Base-by-base conservation (phyloP, 2,113 vertebrate genomes). In the Gasterosteus nipponicus region DNA sequence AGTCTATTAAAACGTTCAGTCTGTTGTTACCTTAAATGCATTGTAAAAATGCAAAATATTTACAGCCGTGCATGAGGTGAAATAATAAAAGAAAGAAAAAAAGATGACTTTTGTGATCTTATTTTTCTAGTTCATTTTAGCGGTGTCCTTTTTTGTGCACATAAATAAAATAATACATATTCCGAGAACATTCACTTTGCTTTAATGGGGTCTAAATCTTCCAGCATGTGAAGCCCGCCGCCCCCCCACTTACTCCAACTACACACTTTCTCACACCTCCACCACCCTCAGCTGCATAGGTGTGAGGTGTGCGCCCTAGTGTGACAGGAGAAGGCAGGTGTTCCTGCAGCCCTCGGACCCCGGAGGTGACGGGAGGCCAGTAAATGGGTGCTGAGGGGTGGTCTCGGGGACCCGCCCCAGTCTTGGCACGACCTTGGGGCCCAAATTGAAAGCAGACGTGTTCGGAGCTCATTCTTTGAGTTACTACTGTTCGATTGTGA, bases 401-500 rank as follows among this genome's bases (percentile, higher is more conserved):
- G 96, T 96, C 97, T 95, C 89, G 22, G 22, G 74, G 93, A 93
- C 92, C 95, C 94, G 86, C 91, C 92, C 85, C 89, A 93, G 94
- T 89, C 89, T 94, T 96, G 95, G 96, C 95, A 93, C 93, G 91
- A 83, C 87, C 86, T 83, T 90, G 84, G 81, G 88, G 81, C 78
- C 91, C 86, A 93, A 96, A 97, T 96, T 94, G 94, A 94, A 98
- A 96, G 91, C 97, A 97, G 96, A 94, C 94, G 84, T 94, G 93
- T 94, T 96, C 94, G 92, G 91, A 93, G 94, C 95, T 95, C 93
- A 89, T 94, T 94, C 93, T 93, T 87, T 93, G 94, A 95, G 94
- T 96, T 95, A 95, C 96, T 96, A 96, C 95, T 93, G 93, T 96
- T 95, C 92, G 89, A 91, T 94, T 95, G 94, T 96, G 95, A 96